Conservation (phyloP, 2,888 invertebrate genomes). For the Ganaspis brasiliensis region DNA sequence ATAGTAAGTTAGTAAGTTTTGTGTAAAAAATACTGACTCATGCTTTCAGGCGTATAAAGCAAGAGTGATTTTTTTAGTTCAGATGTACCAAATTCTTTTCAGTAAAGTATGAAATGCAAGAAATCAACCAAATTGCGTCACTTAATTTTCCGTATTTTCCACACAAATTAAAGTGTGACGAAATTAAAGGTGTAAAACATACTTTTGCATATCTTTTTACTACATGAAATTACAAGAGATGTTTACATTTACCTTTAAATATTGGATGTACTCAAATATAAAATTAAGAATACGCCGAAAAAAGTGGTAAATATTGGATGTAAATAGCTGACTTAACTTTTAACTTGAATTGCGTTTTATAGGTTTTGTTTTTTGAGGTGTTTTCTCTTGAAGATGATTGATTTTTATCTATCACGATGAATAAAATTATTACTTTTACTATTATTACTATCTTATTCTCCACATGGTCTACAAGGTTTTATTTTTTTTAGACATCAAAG, state of each 20-base stretch:
- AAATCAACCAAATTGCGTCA: not conserved
- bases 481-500: too few relatives aligned
- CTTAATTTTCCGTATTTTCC: not conserved
- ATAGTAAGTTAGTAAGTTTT: too few relatives aligned
- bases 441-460: too few relatives aligned
- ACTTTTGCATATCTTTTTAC: not conserved
- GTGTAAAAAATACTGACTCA: too few relatives aligned
- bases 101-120: not conserved
- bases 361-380: not conserved
- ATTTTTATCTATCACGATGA: too few relatives aligned
- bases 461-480: too few relatives aligned
- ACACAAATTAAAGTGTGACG: not conserved
- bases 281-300: not conserved
- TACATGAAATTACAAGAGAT: not conserved
- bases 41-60: too few relatives aligned
- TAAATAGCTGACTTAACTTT: not conserved
- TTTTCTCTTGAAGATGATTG: not conserved
- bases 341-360: not conserved
- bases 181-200: not conserved
- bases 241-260: not conserved
- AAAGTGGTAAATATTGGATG: not conserved
- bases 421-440: too few relatives aligned
- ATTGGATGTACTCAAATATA: not conserved
- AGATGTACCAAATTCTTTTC: too few relatives aligned
- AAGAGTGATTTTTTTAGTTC: too few relatives aligned